phyloP scores from a whole-genome alignment of 2,113 vertebrate species.

The Macquaria australasica region DNA sequence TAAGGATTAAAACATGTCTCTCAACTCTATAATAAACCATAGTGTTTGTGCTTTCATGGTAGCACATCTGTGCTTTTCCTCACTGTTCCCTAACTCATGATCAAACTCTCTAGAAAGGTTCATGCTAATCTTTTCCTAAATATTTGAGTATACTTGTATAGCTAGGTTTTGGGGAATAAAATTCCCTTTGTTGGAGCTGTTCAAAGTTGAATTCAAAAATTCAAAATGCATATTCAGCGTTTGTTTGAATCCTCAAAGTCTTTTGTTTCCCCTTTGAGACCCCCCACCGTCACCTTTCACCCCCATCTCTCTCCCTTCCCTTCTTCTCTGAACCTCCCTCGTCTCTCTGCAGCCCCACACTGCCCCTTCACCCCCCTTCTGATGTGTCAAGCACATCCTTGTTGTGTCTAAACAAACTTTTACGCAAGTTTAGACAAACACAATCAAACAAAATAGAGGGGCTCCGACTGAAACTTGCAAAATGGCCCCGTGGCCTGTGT shows the following conservation, averaged over 20 bases:
- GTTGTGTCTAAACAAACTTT: constrained; percentile 64
- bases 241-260: not conserved
- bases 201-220: not conserved
- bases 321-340: not conserved
- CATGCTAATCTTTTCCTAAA: not conserved
- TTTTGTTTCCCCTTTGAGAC: not conserved
- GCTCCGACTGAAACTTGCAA: constrained; percentile 51
- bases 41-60: no score
- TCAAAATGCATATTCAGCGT: not conserved
- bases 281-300: not conserved
- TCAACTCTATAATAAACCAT: no score
- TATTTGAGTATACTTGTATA: not conserved
- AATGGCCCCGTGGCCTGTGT: constrained; percentile 41
- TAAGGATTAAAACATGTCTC: no score
- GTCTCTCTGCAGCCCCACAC: not conserved
- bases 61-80: not conserved
- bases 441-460: constrained; percentile 62
- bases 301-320: not conserved
- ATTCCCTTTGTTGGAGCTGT: not conserved
- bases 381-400: constrained; percentile 62
- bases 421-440: constrained; percentile 60
- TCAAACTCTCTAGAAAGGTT: not conserved
- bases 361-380: not conserved
- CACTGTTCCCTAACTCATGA: not conserved
- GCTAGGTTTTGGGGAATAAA: not conserved